Evolutionary conservation across 92 coral and sea anemone species (phyloP), one percentile per base, ranked within the genome.

Genomic region (Phymanthus crucifer): DNA sequence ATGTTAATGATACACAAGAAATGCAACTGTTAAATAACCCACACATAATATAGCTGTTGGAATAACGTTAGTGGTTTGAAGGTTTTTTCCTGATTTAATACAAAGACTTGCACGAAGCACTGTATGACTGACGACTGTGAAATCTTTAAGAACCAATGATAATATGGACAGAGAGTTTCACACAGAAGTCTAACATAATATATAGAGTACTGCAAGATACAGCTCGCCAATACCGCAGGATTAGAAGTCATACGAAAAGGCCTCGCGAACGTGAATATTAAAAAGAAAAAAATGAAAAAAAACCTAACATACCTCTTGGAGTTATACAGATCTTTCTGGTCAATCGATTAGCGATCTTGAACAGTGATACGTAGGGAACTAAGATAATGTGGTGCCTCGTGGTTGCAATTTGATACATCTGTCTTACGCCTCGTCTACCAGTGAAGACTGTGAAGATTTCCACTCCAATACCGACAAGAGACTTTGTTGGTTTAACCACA

Each of bases 401-500:
- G 17, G 85, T 80, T 13, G 85, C 79, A 35, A 80, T 71, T 56
- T 27, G 32, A 24, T 40, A 57, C 24, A 79, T 24, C 7, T 72
- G 54, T 34, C 79, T 11, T 0, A 12, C 6, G 32, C 37, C 46
- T 27, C 43, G 66, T 16, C 57, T 72, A 26, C 82, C 80, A 33
- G 84, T 71, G 38, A 76, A 82, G 16, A 87, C 34, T 17, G 78
- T 85, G 54, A 83, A 87, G 21, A 79, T 23, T 32, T 87, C 88
- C 6, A 87, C 91, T 10, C 88, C 88, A 66, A 65, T 31, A 24
- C 52, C 78, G 17, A 50, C 47, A 18, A 87, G 46, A 56, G 72
- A 43, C 58, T 78, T 83, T 21, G 80, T 67, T 57, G 72, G 75
- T 54, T 90, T 75, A 56, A 85, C 95, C 0, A 91, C 66, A 16